Percentiles rank a stretch among this genome's conserved stretches.
Conservation (phyloP, 2,113 vertebrate genomes). For the Dasyornis broadbenti region DNA sequence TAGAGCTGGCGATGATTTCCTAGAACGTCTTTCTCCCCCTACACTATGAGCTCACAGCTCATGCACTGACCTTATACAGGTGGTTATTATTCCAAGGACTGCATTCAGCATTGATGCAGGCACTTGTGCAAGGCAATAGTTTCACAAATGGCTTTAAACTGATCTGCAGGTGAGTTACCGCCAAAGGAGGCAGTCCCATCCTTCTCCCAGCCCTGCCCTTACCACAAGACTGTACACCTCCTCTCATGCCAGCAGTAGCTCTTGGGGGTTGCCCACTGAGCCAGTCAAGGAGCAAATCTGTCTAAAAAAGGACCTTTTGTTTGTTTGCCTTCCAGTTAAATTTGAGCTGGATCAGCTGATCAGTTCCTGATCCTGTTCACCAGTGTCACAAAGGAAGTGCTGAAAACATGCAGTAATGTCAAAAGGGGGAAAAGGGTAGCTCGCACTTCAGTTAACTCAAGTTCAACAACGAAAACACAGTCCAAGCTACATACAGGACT, state of each 20-base stretch:
- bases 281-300: background rate
- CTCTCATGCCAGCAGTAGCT: background rate
- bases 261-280: background rate
- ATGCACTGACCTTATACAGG: background rate
- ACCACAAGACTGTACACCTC: background rate
- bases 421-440: background rate
- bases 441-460: background rate
- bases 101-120: background rate
- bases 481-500: background rate
- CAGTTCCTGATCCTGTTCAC: background rate
- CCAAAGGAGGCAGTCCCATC: background rate
- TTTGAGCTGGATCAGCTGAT: constrained; percentile 42
- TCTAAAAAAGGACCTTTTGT: constrained; percentile 27
- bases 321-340: constrained; percentile 5
- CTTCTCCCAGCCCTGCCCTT: background rate
- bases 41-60: background rate
- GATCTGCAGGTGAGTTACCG: background rate
- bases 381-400: constrained; percentile 14
- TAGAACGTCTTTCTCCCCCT: background rate
- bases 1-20: background rate
- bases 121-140: background rate
- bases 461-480: background rate
- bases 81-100: background rate
- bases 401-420: background rate
- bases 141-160: background rate